A percentile compares a stretch with the other conserved stretches of the same genome.
phyloP scores from a whole-genome alignment of 2,113 vertebrate genomes.

The Eudyptes chrysolophus region DNA sequence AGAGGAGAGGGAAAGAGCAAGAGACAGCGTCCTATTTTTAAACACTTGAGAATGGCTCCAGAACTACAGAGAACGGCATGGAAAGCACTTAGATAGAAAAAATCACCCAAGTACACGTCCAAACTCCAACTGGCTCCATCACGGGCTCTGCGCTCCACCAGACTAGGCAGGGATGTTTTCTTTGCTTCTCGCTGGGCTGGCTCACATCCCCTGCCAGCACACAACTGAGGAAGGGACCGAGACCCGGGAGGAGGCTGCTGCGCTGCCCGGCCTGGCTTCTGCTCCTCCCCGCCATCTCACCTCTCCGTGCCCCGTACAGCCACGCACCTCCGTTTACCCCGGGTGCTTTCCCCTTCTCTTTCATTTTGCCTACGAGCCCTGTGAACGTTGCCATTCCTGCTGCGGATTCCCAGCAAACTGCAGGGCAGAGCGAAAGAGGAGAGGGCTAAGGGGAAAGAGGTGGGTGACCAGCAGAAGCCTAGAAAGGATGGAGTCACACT shows the following conservation, averaged over 20 bases:
- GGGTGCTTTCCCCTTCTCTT: background rate
- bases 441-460: too few relatives aligned
- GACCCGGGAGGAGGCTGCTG: background rate
- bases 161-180: background rate
- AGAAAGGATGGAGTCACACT: background rate
- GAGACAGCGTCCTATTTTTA: background rate
- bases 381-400: rapidly evolving
- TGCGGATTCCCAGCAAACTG: background rate
- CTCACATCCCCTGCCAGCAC: background rate
- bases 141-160: rapidly evolving
- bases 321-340: rapidly evolving
- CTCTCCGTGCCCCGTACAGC: background rate
- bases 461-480: background rate
- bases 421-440: background rate
- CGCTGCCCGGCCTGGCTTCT: background rate
- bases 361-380: background rate
- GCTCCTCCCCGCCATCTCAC: background rate
- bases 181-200: background rate
- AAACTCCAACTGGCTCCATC: background rate
- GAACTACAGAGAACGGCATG: background rate
- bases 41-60: slow-evolving; percentile 34
- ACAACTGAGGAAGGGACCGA: background rate
- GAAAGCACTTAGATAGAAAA: background rate
- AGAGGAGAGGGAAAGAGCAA: background rate
- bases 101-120: background rate